These are phyloP conservation scores for Orchesellides sinensis DNA, from an alignment of 2,888 invertebrate genomes.

Conservation along the genomic window DNA sequence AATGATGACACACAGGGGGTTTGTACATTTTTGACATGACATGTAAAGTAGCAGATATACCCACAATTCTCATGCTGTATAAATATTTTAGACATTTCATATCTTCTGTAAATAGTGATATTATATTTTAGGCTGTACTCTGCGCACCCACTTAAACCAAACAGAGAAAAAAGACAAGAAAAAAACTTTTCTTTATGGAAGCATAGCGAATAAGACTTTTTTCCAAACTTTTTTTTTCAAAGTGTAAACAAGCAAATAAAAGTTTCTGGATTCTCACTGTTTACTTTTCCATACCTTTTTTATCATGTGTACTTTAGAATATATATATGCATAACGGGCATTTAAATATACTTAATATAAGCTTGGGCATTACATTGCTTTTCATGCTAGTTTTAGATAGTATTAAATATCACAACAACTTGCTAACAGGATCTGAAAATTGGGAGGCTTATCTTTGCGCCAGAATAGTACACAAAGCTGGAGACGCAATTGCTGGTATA, in stretches of 20 bases:
- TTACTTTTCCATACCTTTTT: slow-evolving; percentile 51
- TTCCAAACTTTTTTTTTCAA: slow-evolving; percentile 23
- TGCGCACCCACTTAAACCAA: slow-evolving; percentile 7
- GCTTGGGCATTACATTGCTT: too few species aligned
- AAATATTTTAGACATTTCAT: too few species aligned
- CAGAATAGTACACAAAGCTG: not conserved
- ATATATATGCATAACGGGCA: too few species aligned
- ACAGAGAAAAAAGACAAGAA: slow-evolving; percentile 5
- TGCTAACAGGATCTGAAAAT: not conserved
- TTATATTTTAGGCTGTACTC: too few species aligned
- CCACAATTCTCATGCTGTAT: too few species aligned
- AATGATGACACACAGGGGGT: not conserved
- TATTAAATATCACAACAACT: not conserved
- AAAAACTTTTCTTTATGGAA: slow-evolving; percentile 12
- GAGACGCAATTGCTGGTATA: too few species aligned
- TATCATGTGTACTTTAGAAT: slow-evolving; percentile 25
- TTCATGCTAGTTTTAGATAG: too few species aligned
- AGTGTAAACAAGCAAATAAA: slow-evolving; percentile 64
- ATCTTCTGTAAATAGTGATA: too few species aligned
- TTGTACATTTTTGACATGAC: not conserved
- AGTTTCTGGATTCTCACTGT: slow-evolving; percentile 56
- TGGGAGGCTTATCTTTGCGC: not conserved
- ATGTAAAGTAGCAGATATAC: not conserved
- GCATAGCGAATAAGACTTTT: slow-evolving; percentile 13
- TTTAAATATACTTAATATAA: too few species aligned